Evolutionary conservation across 2,888 invertebrate species (phyloP), one percentile per base, ranked within the genome.

Genomic region (Candidula unifasciata): DNA sequence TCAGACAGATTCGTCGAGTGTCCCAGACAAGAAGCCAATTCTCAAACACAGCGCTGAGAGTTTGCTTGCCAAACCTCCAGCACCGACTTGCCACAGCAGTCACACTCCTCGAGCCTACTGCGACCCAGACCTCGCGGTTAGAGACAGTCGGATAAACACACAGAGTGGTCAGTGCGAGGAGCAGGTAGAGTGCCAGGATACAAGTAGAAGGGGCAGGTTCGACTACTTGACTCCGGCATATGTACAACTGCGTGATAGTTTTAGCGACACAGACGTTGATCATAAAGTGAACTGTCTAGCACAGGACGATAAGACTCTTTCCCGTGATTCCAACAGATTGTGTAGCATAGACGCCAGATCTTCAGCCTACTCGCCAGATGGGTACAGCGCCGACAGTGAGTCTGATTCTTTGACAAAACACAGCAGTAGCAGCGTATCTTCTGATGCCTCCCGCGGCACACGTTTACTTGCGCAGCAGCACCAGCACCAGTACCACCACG

Each of bases 371-470:
- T 84, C 84, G 0, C 60, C 71, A 1, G 84, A 84, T 54, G 80
- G 80, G 18, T 80, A 80, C 54, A 60, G 33, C 76, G 87, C 87
- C 30, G 87, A 88, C 33, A 87, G 88, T 0, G 88, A 88, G 30
- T 87, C 89, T 0, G 88, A 89, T 54, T 33, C 83, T 3, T 85
- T 85, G 21, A 78, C 81, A 18, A 86, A 85, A 64, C 74, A 80
- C 44, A 78, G 86, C 21, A 37, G 30, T 0, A 74, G 82, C 24
- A 44, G 44, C 44, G 6, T 44, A 10, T 13, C 44, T 44, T 44
- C 44, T 44, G 44, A 13, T 44, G 8, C 44, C 44, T 0, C 44
- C 44, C 71, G 82, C 33, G 79, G 81, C 24, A 60, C 64, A 24
- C 74, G n/a, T 30, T 16, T 27, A 35, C 21, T 52, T 44, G 74